Base-by-base conservation (phyloP, 2,888 invertebrate genomes). In the Laspeyria flexula region DNA sequence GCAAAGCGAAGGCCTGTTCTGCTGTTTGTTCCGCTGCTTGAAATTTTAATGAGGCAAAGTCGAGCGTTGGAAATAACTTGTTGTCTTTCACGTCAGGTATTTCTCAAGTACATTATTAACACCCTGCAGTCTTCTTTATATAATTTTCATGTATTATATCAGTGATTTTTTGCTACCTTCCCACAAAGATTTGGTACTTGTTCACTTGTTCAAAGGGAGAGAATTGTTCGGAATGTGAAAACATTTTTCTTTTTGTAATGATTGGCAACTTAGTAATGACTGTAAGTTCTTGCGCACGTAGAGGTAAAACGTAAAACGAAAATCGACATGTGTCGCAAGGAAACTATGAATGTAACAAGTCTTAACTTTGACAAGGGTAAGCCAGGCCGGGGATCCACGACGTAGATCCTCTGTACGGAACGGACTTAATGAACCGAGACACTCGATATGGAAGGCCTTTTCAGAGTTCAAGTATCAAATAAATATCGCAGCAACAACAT, bases 21-120 rank as follows among this genome's bases (percentile, higher is more conserved):
- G 56, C 59, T 77, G 73, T 75, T 77, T 78, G 78, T 73, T 73
- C 71, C 68, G 65, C 73, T 66, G 49, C 62, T 69, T 79, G 75
- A 81, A 82, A 81, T 76, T 78, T 81, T 81, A 77, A 82, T 80
- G 78, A 79, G 65, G 52, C 68, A 71, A 67, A 69, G 65, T 72
- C 64, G 55, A 52, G 56, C 58, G 49, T 50, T 65, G 49, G 60
- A 55, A 58, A 55, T 62, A 55, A 59, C 52, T 64, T 48, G 51
- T 59, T 63, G 54, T 59, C 38, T 52, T 60, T 39, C 30, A 40
- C 40, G 49, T 55, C 49, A 57, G 59, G 53, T 53, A 52, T 64
- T 57, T 65, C 42, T 57, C 46, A 55, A 59, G 54, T 58, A 49
- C 35, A 57, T 65, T 55, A 63, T 57, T 57, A 61, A 65, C 54